phyloP scores from a whole-genome alignment of 2,113 vertebrate genomes.

The Ellobius talpinus region DNA sequence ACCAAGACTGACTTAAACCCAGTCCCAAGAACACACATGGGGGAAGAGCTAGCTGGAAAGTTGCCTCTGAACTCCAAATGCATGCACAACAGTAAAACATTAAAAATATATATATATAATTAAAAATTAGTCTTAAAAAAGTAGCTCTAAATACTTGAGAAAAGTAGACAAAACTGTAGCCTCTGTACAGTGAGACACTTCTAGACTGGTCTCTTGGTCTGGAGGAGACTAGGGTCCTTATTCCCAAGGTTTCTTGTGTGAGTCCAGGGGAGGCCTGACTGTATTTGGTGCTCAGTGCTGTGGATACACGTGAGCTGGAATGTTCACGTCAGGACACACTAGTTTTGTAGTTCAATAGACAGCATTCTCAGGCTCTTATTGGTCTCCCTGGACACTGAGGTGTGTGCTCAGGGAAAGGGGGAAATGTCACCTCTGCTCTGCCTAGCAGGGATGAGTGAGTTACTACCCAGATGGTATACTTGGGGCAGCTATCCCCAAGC shows the following conservation, averaged over 20 bases:
- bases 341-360: constrained; percentile 50
- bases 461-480: not conserved
- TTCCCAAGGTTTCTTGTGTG: not conserved
- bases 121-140: not conserved
- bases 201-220: not conserved
- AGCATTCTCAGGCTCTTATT: constrained; percentile 51
- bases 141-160: not conserved
- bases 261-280: not conserved
- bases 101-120: not conserved
- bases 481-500: not conserved
- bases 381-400: not conserved
- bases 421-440: not conserved
- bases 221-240: not conserved
- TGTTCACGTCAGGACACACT: constrained; percentile 63
- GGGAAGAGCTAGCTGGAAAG: not conserved
- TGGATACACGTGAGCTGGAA: constrained; percentile 16
- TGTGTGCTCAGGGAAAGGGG: not conserved
- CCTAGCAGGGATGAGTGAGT: not conserved
- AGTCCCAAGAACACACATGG: not conserved
- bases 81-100: not conserved
- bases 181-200: constrained; percentile 11
- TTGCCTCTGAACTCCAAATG: not conserved
- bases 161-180: constrained; percentile 12
- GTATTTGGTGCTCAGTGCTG: not conserved
- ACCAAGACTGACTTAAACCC: not conserved